These are phyloP conservation scores for Diloba caeruleocephala DNA, from an alignment of 2,888 invertebrate species.

Conservation along the genomic window DNA sequence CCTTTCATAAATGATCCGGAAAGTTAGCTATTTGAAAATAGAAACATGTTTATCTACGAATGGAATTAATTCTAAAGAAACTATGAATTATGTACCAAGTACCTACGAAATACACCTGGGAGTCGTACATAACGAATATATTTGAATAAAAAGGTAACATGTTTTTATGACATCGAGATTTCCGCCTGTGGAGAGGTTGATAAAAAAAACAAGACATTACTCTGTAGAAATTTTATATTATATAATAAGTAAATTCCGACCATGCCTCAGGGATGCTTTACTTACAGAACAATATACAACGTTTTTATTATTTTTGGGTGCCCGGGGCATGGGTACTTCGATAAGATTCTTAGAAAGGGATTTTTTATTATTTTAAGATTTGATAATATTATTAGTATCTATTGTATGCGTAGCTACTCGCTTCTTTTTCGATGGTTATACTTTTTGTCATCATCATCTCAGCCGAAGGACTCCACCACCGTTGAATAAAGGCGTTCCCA, in stretches of 20 bases:
- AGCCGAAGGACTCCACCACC: too few species aligned
- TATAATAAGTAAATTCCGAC: not conserved
- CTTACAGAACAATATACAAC: slow-evolving; percentile 8
- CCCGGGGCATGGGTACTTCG: not conserved
- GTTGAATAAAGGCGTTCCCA: too few species aligned
- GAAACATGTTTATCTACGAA: not conserved
- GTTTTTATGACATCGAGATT: slow-evolving; percentile 23
- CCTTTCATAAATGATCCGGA: too few species aligned
- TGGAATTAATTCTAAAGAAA: slow-evolving; percentile 11
- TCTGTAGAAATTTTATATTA: slow-evolving; percentile 8
- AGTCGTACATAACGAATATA: slow-evolving; percentile 24
- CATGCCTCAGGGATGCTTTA: slow-evolving; percentile 4
- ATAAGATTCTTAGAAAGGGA: too few species aligned
- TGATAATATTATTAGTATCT: too few species aligned
- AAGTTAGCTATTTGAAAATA: too few species aligned
- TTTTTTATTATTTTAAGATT: too few species aligned
- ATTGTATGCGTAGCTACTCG: too few species aligned
- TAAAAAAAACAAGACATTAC: slow-evolving; percentile 15
- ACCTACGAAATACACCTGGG: slow-evolving; percentile 16
- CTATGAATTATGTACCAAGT: slow-evolving; percentile 12
- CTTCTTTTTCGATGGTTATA: too few species aligned
- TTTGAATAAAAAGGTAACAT: slow-evolving; percentile 17
- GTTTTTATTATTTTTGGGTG: slow-evolving; percentile 18
- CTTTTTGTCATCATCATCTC: too few species aligned
- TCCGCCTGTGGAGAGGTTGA: slow-evolving; percentile 12